Percentiles rank a stretch among this genome's conserved stretches.
Evolutionary conservation across 2,113 vertebrate species (phyloP).

Genomic region (Hippocampus abdominalis): DNA sequence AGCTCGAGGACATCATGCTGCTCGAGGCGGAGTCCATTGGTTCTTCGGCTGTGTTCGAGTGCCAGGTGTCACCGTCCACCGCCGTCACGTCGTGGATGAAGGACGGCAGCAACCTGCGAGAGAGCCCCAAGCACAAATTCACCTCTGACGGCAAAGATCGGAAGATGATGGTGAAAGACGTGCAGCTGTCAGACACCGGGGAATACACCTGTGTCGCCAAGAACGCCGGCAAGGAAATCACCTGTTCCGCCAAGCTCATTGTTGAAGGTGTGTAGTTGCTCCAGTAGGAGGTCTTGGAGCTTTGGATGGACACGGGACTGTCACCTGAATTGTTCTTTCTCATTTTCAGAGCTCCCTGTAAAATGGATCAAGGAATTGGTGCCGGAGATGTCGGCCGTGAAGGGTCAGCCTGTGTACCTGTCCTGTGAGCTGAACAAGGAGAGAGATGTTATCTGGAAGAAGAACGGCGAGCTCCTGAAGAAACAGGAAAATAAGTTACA

Average conservation of each 20-base stretch:
- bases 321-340: not conserved
- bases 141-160: conserved; percentile 96
- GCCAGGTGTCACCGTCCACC: conserved; percentile 93
- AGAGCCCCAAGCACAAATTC: conserved; percentile 94
- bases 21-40: conserved; percentile 92
- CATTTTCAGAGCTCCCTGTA: conserved; percentile 83
- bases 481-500: conserved; percentile 76
- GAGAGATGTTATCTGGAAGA: conserved; percentile 87
- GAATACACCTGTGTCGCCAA: conserved; percentile 93
- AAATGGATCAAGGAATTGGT: conserved; percentile 88
- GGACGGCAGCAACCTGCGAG: conserved; percentile 88
- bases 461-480: conserved; percentile 78
- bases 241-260: conserved; percentile 88
- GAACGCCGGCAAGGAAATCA: conserved; percentile 94
- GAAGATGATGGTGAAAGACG: conserved; percentile 91
- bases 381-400: conserved; percentile 84
- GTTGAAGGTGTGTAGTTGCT: conserved; percentile 85
- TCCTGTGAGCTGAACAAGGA: conserved; percentile 95
- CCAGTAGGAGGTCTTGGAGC: not conserved
- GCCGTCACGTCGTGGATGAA: conserved; percentile 94
- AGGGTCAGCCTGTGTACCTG: conserved; percentile 88
- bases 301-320: not conserved
- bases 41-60: conserved; percentile 91
- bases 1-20: conserved; percentile 90
- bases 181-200: conserved; percentile 93